Base-by-base conservation (phyloP, 2,797 vertebrate genomes). In the Chaenodraco wilsoni region DNA sequence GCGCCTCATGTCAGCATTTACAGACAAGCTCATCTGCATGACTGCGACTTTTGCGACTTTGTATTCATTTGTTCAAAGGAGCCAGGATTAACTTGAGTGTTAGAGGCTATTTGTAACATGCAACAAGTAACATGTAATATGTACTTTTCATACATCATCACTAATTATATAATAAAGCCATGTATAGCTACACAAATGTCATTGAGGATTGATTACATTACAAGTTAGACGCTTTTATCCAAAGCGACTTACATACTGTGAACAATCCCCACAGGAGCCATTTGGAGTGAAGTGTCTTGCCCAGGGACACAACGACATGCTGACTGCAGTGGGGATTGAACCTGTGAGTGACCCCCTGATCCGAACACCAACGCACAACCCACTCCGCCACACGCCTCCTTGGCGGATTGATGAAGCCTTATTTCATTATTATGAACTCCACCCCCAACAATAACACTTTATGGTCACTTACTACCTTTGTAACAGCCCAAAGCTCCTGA, bases 1-100 rank as follows among this genome's bases (percentile, higher is more conserved):
- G 51, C 3, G 14, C 52, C 65, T 72, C 54, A 16, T 80, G 75
- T 74, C 78, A 61, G 51, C 62, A 17, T 84, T 77, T 70, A 67
- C 56, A 72, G 76, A 66, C 54, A 79, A 49, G 19, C 49, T 54
- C 15, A 68, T 64, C 57, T 48, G 61, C 74, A 65, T 44, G 69
- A 54, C 59, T 52, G 46, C 4, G 9, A 73, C 50, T 57, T 58
- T 21, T 65, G 62, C 2, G 8, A 17, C 40, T 45, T 65, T 55
- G 67, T 61, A 82, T 78, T 23, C 74, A 16, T 57, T 70, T 44
- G 56, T 83, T 77, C 67, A 81, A 78, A 79, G 63, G 27, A 59
- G 59, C 59, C 6, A 2, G 5, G 50, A 33, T 60, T 51, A 57
- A 72, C 68, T 67, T 41, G 27, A 72, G n/a, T 41, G 31, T 63